Evolutionary conservation across 2,888 invertebrate genomes (phyloP), one percentile per base, ranked within the genome.

Genomic region (Scaptomyza cyrtandrae): DNA sequence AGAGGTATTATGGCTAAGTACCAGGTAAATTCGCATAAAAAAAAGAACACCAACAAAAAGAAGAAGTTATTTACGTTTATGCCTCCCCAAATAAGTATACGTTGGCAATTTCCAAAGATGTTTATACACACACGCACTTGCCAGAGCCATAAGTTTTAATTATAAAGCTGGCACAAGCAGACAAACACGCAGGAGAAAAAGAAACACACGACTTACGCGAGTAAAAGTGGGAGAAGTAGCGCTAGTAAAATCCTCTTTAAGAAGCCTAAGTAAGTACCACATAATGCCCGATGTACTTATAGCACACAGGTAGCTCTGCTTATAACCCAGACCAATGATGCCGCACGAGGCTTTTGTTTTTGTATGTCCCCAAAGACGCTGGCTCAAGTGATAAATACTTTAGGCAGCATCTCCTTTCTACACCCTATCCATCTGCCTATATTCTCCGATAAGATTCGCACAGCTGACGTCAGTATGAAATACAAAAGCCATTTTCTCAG

Each of bases 201-300:
- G 7, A 14, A 7, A 46, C 13, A 41, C 29, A 50, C 56, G 59
- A 61, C 58, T 54, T 55, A 57, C 59, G 56, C 14, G 33, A 1
- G 35, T 33, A 53, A 46, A 39, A 14, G 39, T 14, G 41, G 16
- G 16, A 50, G 45, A 39, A 44, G 50, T 7, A 31, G 67, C 43
- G 48, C 27, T 67, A 65, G 50, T 61, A 29, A 84, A 85, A 88
- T 88, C 88, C 76, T 57, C 71, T 57, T 46, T 88, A 84, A 88
- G 86, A 58, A 73, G 71, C 70, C 74, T 86, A 78, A 86, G 71
- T 86, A 88, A 85, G 86, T 88, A 85, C 84, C 84, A 80, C 74
- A 88, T 88, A 86, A 85, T 85, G 66, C 83, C 72, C 63, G 59
- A 77, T 72, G 74, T 81, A 71, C 64, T 73, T 65, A 72, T 41